These are phyloP conservation scores for Alectoris magna DNA, from an alignment of 2,797 vertebrate species.

Conservation along the genomic window DNA sequence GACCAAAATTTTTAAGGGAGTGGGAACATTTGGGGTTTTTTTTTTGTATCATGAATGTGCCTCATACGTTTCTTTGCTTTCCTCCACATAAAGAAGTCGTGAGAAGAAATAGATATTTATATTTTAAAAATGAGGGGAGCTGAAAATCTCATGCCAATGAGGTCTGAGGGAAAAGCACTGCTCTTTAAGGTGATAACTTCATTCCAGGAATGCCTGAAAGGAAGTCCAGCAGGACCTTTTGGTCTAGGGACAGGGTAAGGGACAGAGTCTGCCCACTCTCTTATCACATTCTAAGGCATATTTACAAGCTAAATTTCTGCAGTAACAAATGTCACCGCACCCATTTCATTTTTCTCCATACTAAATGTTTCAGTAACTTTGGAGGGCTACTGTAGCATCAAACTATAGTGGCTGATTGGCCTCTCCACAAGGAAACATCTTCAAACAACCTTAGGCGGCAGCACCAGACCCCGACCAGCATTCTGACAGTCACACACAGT, in stretches of 20 bases:
- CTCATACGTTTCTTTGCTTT: constrained; percentile 23
- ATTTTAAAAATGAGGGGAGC: background rate
- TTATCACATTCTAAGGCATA: background rate
- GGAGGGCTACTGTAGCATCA: background rate
- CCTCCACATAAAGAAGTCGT: constrained; percentile 11
- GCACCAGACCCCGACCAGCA: background rate
- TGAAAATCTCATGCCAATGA: background rate
- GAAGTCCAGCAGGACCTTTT: background rate
- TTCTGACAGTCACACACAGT: constrained; percentile 8
- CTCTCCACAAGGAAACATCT: background rate
- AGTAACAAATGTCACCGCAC: background rate
- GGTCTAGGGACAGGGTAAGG: background rate
- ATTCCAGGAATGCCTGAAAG: background rate
- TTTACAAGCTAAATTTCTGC: background rate
- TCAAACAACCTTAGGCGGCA: background rate
- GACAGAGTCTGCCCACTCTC: accelerated
- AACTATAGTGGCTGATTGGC: background rate
- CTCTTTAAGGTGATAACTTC: background rate
- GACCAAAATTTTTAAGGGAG: too few relatives aligned
- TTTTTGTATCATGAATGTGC: background rate
- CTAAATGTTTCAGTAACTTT: background rate
- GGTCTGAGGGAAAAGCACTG: background rate
- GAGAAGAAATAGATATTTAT: constrained; percentile 37
- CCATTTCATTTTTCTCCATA: background rate
- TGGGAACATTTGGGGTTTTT: background rate